phyloP scores from a whole-genome alignment of 2,888 invertebrate genomes.

The Andrena marginata region DNA sequence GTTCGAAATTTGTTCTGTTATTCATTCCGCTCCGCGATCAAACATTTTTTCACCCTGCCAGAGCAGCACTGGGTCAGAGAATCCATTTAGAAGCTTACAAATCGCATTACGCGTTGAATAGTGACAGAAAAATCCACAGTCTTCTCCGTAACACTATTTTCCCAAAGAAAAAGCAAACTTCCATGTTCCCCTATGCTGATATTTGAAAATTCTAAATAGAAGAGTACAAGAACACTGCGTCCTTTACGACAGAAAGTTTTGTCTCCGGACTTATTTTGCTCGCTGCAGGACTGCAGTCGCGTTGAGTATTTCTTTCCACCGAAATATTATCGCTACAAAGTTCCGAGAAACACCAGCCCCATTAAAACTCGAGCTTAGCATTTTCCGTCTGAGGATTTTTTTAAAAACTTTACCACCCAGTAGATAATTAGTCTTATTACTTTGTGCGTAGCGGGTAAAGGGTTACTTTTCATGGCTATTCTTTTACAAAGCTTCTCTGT shows the following conservation, averaged over 20 bases:
- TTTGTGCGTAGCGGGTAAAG: too few species aligned
- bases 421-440: too few species aligned
- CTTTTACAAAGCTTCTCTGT: too few species aligned
- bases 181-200: neutral
- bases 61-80: neutral
- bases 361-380: too few species aligned
- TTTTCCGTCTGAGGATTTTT: too few species aligned
- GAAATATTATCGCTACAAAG: too few species aligned
- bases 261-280: slow-evolving; percentile 1
- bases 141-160: neutral
- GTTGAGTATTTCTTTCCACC: too few species aligned
- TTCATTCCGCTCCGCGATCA: slow-evolving; percentile 39
- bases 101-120: neutral
- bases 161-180: neutral
- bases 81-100: neutral
- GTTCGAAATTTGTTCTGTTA: slow-evolving; percentile 62
- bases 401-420: too few species aligned
- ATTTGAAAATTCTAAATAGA: too few species aligned
- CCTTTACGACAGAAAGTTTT: neutral
- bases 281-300: too few species aligned
- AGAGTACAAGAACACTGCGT: neutral
- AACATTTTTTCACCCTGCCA: slow-evolving; percentile 34
- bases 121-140: neutral
- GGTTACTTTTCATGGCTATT: too few species aligned
- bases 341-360: too few species aligned